Evolutionary conservation across 2,888 invertebrate species (phyloP), one percentile per base, ranked within the genome.

Genomic region (Formica aserva): DNA sequence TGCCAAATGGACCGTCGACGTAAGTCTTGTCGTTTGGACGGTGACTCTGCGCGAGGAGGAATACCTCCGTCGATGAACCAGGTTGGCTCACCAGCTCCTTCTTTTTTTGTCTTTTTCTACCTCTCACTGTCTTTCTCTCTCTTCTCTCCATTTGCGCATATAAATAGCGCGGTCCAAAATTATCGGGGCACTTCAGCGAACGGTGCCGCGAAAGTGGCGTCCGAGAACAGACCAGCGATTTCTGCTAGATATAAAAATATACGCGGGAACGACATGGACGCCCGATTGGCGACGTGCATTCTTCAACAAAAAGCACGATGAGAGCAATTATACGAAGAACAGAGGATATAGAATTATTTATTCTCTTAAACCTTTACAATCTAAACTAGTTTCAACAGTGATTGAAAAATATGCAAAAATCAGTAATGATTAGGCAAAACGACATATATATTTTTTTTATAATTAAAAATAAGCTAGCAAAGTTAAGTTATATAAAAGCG

Each of bases 91-190:
- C 72, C 38, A 78, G 29, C 71, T 81, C 65, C 22, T 60, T 66
- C 35, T 83, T 66, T 57, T 60, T 55, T 55, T 65, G 35, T 55
- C 65, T 55, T 29, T 76, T 32, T 71, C 57, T 52, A 1, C 48
- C 69, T 83, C 66, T 74, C 66, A 65, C 48, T 67, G 57, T 86
- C 78, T 66, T 78, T 87, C 82, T 87, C 83, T 69, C 60, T 76
- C 74, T 83, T 76, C 75, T 48, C 38, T 77, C 66, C 83, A 82
- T 90, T 75, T 66, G 45, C 84, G 57, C 48, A 55, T 91, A 92
- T 92, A 91, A 93, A 93, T 92, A 92, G 90, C 87, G 74, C 77
- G 87, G 65, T 86, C 92, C 91, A 91, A 92, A 92, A 92, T 92
- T 92, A 92, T 85, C 88, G 83, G 45, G 67, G 71, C 86, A 89